Conservation (phyloP, 1,140 invertebrate species). For the Neodiprion pinetum region DNA sequence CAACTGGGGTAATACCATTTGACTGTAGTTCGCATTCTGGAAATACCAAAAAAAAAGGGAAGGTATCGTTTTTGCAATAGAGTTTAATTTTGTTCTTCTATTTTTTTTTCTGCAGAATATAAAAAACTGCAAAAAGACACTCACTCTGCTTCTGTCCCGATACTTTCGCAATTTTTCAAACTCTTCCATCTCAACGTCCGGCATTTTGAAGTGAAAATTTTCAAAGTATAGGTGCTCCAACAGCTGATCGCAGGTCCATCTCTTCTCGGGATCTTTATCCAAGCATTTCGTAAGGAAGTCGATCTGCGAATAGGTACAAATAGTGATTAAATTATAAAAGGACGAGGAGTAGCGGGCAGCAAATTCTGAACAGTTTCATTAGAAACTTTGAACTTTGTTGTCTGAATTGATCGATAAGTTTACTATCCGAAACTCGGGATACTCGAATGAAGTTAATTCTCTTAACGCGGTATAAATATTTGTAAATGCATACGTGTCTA, state of each 20-base stretch:
- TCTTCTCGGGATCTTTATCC: constrained; percentile 90
- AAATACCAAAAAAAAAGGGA: constrained; percentile 32
- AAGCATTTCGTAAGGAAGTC: constrained; percentile 95
- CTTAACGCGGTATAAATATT: too few species aligned
- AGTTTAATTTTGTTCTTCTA: neutral
- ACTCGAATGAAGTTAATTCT: too few species aligned
- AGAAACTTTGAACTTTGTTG: too few species aligned
- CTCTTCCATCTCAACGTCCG: constrained; percentile 73
- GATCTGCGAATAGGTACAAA: constrained; percentile 53
- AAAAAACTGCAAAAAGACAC: constrained; percentile 23
- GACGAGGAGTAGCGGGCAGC: too few species aligned
- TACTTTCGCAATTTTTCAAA: constrained; percentile 70
- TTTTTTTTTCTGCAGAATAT: neutral
- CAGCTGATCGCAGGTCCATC: constrained; percentile 91
- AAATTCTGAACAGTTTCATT: too few species aligned
- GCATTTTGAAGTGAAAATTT: constrained; percentile 79
- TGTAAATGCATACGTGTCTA: too few species aligned
- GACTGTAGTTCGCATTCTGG: constrained; percentile 64
- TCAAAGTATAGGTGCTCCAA: constrained; percentile 89
- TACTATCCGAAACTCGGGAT: too few species aligned
- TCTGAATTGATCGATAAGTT: too few species aligned
- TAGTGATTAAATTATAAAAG: too few species aligned
- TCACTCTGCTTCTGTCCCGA: constrained; percentile 69
- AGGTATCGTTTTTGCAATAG: constrained; percentile 26
- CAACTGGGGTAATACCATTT: constrained; percentile 71